Percentiles rank a stretch among this genome's conserved stretches.
phyloP scores from a whole-genome alignment of 2,113 vertebrate species.

The Hylia prasina region DNA sequence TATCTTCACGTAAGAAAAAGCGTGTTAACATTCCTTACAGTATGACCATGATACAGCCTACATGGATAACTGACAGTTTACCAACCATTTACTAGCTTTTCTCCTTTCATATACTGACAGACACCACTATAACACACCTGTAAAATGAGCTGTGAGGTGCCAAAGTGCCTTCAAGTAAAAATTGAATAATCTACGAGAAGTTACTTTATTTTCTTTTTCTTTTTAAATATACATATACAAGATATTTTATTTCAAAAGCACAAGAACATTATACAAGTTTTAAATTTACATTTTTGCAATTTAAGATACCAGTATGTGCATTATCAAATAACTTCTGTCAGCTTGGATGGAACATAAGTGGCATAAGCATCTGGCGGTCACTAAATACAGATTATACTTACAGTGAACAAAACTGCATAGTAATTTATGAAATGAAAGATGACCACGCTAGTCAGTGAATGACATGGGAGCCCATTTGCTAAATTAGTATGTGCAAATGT shows the following conservation, averaged over 20 bases:
- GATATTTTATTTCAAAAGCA: slow-evolving; percentile 80
- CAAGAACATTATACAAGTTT: slow-evolving; percentile 80
- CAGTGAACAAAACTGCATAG: slow-evolving; percentile 80
- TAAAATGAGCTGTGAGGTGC: neutral
- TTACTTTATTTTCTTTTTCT: slow-evolving; percentile 64
- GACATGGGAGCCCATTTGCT: slow-evolving; percentile 48
- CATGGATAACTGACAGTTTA: neutral
- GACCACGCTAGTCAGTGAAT: slow-evolving; percentile 28
- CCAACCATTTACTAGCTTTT: neutral
- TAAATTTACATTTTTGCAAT: slow-evolving; percentile 80
- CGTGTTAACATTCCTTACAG: neutral
- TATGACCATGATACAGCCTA: neutral
- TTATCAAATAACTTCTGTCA: slow-evolving; percentile 70
- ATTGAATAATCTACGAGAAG: slow-evolving; percentile 54
- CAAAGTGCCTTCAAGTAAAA: slow-evolving; percentile 43
- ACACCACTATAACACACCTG: neutral
- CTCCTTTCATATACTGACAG: neutral
- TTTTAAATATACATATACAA: slow-evolving; percentile 82
- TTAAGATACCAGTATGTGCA: slow-evolving; percentile 78
- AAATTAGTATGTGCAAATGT: slow-evolving; percentile 56
- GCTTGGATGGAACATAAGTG: slow-evolving; percentile 74
- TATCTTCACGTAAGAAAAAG: neutral
- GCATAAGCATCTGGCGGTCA: slow-evolving; percentile 70
- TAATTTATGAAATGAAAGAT: slow-evolving; percentile 72
- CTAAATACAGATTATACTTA: slow-evolving; percentile 72